phyloP scores from a whole-genome alignment of 2,113 vertebrate species.

The Junco hyemalis region DNA sequence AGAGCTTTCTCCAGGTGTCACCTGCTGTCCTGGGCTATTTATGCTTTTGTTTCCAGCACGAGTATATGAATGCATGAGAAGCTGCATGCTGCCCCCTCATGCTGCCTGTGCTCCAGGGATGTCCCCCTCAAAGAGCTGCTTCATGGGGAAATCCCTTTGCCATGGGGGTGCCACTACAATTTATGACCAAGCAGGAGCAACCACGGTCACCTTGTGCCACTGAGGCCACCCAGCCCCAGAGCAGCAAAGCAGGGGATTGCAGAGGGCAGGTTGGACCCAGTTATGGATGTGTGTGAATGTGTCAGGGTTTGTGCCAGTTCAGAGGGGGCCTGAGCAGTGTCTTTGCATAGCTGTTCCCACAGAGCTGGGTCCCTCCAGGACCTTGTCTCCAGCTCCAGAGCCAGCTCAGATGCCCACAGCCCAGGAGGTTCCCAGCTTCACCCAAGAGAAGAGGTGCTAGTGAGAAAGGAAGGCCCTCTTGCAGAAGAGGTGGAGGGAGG shows the following conservation, averaged over 20 bases:
- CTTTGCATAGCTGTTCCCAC: slow-evolving; percentile 30
- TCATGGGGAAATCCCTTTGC: background rate
- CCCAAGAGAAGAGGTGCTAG: background rate
- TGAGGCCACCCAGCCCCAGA: background rate
- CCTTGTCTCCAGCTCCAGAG: background rate
- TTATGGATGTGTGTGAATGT: background rate
- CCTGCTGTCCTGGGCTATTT: background rate
- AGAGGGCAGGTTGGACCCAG: slow-evolving; percentile 2
- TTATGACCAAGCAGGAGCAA: slow-evolving; percentile 22
- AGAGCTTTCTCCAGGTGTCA: background rate
- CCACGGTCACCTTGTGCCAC: background rate
- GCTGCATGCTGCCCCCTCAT: background rate
- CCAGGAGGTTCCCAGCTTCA: background rate
- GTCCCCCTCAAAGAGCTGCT: background rate
- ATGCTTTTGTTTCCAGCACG: background rate
- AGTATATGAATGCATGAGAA: background rate
- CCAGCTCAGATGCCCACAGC: background rate
- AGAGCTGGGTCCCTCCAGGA: background rate
- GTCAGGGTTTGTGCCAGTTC: background rate
- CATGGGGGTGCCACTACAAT: background rate
- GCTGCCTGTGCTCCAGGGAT: background rate
- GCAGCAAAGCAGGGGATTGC: background rate
- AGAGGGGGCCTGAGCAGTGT: background rate
- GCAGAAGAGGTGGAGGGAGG: background rate
- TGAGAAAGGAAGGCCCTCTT: background rate